Base-by-base conservation (phyloP, 2,888 invertebrate genomes). In the Luperina testacea region DNA sequence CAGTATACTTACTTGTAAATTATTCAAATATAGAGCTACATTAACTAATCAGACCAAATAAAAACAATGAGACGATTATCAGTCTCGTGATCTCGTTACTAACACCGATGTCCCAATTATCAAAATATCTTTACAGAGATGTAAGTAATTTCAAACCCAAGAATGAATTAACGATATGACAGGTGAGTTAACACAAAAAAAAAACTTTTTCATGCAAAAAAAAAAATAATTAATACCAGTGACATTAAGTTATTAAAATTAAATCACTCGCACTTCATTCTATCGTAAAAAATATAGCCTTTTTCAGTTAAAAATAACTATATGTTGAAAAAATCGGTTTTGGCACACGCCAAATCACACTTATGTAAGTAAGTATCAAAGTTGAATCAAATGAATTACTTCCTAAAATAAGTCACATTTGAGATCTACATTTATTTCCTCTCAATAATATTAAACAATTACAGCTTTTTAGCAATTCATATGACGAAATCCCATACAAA, bases 71-170 rank as follows among this genome's bases (percentile, higher is more conserved):
- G 57, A n/a, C 32, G 24, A 61, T 24, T 38, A 67, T 53, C 53
- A 61, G 27, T 24, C 32, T 68, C 1, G 0, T 24, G 17, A 5
- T 38, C 9, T 48, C 13, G 51, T 68, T 17, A 74, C 51, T 65
- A 7, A 72, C 27, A 67, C 42, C 32, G n/a, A 68, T 80, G 80
- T 53, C 45, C 61, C 48, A 75, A 67, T 75, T 75, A 48, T 57
- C 2, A 32, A 27, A 51, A 20, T 20, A 53, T 38, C 5, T 17
- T 74, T 57, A 8, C 48, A n/a, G 24, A 61, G 11, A 57, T 48
- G 75, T 57, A 79, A 79, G 75, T 57, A 79, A 79, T 24, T 20
- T 17, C 27, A 78, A 70, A 78, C 78, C 42, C 3, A n/a, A n/a
- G 2, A 64, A 71, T 48, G 6, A 38, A 64, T 7, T 42, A 27